phyloP scores from a whole-genome alignment of 2,797 vertebrate species.

The Pseudochaenichthys georgianus region DNA sequence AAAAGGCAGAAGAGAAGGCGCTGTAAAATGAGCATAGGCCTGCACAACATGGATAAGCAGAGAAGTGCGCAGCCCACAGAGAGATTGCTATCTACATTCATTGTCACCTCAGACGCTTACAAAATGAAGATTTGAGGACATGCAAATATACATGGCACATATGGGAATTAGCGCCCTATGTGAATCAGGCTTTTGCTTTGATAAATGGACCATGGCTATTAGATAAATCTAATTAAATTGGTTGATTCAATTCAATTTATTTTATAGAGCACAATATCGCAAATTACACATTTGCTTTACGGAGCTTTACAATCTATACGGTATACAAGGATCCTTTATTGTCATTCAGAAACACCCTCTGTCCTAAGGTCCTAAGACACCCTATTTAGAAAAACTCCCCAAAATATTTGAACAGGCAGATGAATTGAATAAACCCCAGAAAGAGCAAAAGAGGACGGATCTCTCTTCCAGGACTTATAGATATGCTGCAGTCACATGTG shows the following conservation, averaged over 20 bases:
- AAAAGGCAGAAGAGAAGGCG: constrained; percentile 8
- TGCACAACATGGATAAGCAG: constrained; percentile 53
- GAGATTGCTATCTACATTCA: constrained; percentile 53
- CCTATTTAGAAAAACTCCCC: not conserved
- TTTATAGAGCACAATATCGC: not conserved
- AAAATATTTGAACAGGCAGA: too few relatives aligned
- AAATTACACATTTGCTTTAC: not conserved
- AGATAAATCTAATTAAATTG: constrained; percentile 26
- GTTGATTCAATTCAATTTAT: not conserved
- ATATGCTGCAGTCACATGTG: not conserved
- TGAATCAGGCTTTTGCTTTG: constrained; percentile 19
- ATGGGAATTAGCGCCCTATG: constrained; percentile 30
- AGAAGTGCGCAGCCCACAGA: constrained; percentile 33
- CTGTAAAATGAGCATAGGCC: constrained; percentile 29
- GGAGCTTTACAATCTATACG: not conserved
- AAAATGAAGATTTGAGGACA: constrained; percentile 47
- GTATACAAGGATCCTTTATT: too few relatives aligned
- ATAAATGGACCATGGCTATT: not conserved
- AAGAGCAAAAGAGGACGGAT: not conserved
- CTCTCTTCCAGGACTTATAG: not conserved
- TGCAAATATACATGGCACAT: not conserved
- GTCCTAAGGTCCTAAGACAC: not conserved
- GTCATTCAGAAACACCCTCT: not conserved
- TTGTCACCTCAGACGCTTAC: constrained; percentile 33
- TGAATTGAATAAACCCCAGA: not conserved